These are phyloP conservation scores for Porphyrio hochstetteri DNA, from an alignment of 2,113 vertebrate genomes.

Conservation along the genomic window DNA sequence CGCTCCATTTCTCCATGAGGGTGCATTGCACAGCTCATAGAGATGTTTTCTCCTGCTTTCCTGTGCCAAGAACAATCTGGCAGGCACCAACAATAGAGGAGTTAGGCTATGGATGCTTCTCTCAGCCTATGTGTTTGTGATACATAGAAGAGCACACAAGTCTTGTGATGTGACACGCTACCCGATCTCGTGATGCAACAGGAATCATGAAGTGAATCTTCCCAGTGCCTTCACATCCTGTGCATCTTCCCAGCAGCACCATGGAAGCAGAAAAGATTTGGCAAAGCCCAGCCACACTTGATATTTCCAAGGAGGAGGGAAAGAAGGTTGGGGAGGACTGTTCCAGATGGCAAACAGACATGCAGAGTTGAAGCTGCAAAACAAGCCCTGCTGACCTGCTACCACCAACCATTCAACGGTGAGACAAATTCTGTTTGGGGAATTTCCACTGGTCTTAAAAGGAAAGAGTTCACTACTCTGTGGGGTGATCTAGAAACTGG, in stretches of 20 bases:
- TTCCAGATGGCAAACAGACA: background rate
- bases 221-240: background rate
- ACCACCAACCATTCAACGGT: background rate
- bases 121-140: background rate
- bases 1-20: background rate
- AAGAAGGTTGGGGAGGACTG: background rate
- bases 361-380: background rate
- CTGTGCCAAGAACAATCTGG: background rate
- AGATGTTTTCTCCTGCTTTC: background rate
- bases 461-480: background rate
- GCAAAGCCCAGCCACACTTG: background rate
- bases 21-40: background rate
- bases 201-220: background rate
- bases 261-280: background rate
- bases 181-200: background rate
- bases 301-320: background rate
- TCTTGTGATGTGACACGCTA: background rate
- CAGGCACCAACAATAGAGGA: background rate
- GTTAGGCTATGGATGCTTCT: background rate
- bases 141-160: rapidly evolving
- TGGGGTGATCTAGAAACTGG: background rate
- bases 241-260: background rate
- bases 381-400: background rate
- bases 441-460: background rate
- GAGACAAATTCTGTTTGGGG: background rate